Conservation (phyloP, 2,888 invertebrate species). For the Cryptocheilus praepositus region DNA sequence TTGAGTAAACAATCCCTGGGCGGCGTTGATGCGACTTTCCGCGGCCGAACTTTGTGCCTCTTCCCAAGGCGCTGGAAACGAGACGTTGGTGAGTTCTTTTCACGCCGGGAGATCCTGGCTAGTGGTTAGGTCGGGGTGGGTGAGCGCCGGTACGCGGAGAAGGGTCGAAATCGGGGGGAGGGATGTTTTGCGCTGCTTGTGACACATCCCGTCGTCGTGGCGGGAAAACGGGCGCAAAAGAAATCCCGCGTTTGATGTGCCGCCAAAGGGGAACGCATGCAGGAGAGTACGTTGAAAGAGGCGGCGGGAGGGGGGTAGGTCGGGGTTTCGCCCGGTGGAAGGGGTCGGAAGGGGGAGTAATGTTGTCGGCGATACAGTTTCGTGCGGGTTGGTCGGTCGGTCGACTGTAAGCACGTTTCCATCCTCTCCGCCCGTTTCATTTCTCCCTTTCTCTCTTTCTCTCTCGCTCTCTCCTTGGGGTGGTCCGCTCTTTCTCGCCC, state of each 20-base stretch:
- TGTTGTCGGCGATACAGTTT: constrained; percentile 51
- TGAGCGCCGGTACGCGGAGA: no score
- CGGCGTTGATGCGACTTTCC: no score
- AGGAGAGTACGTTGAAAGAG: constrained; percentile 19
- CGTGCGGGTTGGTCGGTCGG: constrained; percentile 45
- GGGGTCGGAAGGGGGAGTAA: constrained; percentile 39
- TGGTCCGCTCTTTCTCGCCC: neutral
- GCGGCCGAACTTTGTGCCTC: no score
- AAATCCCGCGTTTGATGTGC: constrained; percentile 72
- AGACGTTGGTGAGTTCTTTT: no score
- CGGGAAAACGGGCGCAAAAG: constrained; percentile 62
- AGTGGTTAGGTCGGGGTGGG: no score
- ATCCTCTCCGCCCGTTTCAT: constrained; percentile 9
- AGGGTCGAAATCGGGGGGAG: neutral
- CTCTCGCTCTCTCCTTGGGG: neutral
- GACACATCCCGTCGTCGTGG: constrained; percentile 59
- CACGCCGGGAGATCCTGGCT: no score
- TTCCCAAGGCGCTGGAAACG: no score
- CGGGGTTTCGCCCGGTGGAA: constrained; percentile 15
- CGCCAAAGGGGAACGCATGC: constrained; percentile 65
- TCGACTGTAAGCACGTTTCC: constrained; percentile 52
- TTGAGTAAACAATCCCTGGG: no score
- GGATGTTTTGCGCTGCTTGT: constrained; percentile 57
- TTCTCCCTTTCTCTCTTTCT: constrained; percentile 10
- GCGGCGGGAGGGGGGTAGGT: constrained; percentile 21